These are phyloP conservation scores for Drosophila greeni DNA, from an alignment of 2,888 invertebrate species.

Conservation along the genomic window DNA sequence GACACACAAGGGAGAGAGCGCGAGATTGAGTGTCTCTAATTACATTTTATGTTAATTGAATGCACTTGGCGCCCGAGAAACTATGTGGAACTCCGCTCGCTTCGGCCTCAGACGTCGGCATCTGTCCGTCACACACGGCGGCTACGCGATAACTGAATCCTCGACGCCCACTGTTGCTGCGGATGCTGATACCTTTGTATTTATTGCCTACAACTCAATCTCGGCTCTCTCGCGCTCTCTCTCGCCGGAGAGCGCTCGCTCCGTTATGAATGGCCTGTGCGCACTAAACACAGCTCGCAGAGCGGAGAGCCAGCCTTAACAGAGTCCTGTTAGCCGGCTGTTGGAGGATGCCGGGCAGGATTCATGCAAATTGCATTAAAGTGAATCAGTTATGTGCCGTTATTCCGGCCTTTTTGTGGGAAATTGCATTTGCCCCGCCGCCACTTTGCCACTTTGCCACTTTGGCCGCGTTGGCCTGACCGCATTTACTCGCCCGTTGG, in stretches of 20 bases:
- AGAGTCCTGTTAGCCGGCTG: conserved; percentile 24
- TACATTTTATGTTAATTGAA: conserved; percentile 47
- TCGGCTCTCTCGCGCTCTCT: conserved; percentile 21
- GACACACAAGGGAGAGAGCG: conserved; percentile 1
- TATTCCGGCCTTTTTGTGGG: conserved; percentile 33
- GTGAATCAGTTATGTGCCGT: conserved; percentile 54
- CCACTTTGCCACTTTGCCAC: conserved; percentile 19
- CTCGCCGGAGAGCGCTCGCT: conserved; percentile 14
- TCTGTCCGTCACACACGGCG: conserved; percentile 49
- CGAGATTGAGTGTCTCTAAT: conserved; percentile 30
- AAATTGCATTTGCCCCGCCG: conserved; percentile 52
- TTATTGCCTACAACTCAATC: conserved; percentile 55
- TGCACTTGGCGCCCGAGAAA: conserved; percentile 33
- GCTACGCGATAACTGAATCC: conserved; percentile 45
- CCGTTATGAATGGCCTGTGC: conserved; percentile 60
- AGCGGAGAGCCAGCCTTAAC: conserved; percentile 30
- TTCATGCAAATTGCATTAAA: conserved; percentile 59
- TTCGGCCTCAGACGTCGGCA: conserved; percentile 6
- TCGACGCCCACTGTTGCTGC: conserved; percentile 60
- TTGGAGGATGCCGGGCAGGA: conserved; percentile 3
- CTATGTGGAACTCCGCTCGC: conserved; percentile 21
- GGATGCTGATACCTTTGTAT: conserved; percentile 58
- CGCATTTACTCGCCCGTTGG: conserved; percentile 12
- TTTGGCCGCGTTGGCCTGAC: conserved; percentile 12
- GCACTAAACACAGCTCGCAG: conserved; percentile 43